Base-by-base conservation (phyloP, 2,113 vertebrate genomes). In the Carettochelys insculpta region DNA sequence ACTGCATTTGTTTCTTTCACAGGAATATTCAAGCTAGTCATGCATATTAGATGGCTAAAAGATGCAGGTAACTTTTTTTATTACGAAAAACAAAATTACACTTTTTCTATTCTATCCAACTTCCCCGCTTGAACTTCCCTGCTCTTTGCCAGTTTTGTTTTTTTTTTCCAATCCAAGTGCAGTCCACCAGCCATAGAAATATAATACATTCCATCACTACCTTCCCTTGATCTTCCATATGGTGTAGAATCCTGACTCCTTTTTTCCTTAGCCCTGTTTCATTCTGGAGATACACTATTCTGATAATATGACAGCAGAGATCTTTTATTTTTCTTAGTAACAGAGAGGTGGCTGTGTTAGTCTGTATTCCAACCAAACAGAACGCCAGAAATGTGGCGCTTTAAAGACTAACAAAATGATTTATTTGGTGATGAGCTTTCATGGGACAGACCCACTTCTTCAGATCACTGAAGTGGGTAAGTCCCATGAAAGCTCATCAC, bases 31-130 rank as follows among this genome's bases (percentile, higher is more conserved):
- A 95, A 95, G 96, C 97, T 90, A 96, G 92, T 97, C 96, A 98
- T 98, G 97, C 75, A 82, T 93, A 52, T 93, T 95, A 97, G 87
- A 96, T 95, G 77, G 85, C 82, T 96, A 91, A 92, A 96, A 91
- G 85, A 92, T 97, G 95, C 97, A 98, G 98, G 98, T 98, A 98
- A 96, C 54, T 76, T n/a, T 54, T 92, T 92, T 92, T 47, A 65
- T 90, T 78, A 50, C 84, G n/a, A 79, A 94, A 85, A 82, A 81
- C 58, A 45, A 22, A 68, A 68, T 68, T 68, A 2, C 0, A 34
- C 58, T 52, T n/a, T 76, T 68, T 41, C 19, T 77, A 61, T 80
- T 90, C 53, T 29, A 8, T 89, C 1, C 2, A 58, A 13, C 92
- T 93, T 91, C 52, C 48, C n/a, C 92, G 16, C 3, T 61, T n/a